Base-by-base conservation (phyloP, 2,888 invertebrate species). In the Callimorpha dominula region DNA sequence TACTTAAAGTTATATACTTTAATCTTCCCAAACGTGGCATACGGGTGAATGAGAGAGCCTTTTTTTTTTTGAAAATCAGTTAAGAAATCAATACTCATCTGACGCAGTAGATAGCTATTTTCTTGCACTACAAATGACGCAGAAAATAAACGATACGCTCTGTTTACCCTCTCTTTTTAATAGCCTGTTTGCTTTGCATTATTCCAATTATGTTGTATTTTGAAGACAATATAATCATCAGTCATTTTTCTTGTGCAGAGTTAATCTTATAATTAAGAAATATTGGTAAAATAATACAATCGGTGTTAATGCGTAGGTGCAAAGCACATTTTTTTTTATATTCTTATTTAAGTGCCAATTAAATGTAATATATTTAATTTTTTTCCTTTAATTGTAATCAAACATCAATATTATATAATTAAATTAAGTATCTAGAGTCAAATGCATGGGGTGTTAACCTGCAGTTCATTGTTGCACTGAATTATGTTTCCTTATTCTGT, bases 131-230 rank as follows among this genome's bases (percentile, higher is more conserved):
- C 20, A 63, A 67, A 57, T 46, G 20, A 68, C 2, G 5, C 43
- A 63, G 20, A 71, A 71, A 62, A 66, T 66, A 66, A 43, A 20
- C 17, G n/a, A 46, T 42, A 72, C 65, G 49, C 57, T 68, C 54
- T 68, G 57, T 17, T 72, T 57, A 64, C 68, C 60, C 46, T 68
- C 64, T 68, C 71, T 68, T 50, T 50, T 52, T 71, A 49, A 66
- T 60, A 14, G 4, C 17, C n/a, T 52, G 57, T 75, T 60, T 72
- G 42, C 46, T 65, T 40, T 64, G 14, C 75, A 75, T 67, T 69
- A 72, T 72, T 70, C 65, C 65, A 70, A 67, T 54, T 43, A 72
- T n/a, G 57, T 4, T n/a, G 43, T 64, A 64, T 68, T 71, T 60
- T 71, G 17, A 49, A 64, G 43, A 49, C 31, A 57, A 46, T 65